Base-by-base conservation (phyloP, 1,140 invertebrate species). In the Achatina immaculata region DNA sequence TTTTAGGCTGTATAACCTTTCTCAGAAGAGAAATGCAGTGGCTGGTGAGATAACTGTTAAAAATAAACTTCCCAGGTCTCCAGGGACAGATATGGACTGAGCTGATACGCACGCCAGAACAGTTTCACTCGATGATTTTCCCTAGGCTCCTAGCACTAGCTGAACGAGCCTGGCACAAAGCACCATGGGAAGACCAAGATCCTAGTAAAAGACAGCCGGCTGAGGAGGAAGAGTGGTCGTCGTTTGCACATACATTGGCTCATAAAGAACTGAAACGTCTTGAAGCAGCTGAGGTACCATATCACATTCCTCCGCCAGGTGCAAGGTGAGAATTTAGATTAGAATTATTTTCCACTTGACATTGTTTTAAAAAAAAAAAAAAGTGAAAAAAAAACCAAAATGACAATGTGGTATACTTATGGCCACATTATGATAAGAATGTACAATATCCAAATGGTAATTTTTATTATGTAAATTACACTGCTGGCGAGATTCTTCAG, bases 11-110 rank as follows among this genome's bases (percentile, higher is more conserved):
- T n/a, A n/a, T n/a, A n/a, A n/a, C n/a, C n/a, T n/a, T n/a, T n/a
- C n/a, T n/a, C n/a, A n/a, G n/a, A n/a, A n/a, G n/a, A n/a, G n/a
- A n/a, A n/a, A n/a, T n/a, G n/a, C n/a, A n/a, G n/a, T n/a, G n/a
- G n/a, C n/a, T n/a, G n/a, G n/a, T n/a, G n/a, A n/a, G n/a, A n/a
- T n/a, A n/a, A n/a, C n/a, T n/a, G n/a, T n/a, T n/a, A n/a, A n/a
- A n/a, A n/a, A n/a, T n/a, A n/a, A n/a, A 31, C 65, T 74, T 43
- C 36, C 1, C 62, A 87, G 87, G 87, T 66, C 81, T 89, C 0
- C 85, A 88, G 74, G 88, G 85, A 31, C 85, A 86, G 48, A 75
- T 89, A 40, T 89, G 88, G 88, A 84, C 86, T 43, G 88, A 89
- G 65, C 43, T 84, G 40, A 83, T 88, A 19, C 84, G 88, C 14